Evolutionary conservation across 2,888 invertebrate species (phyloP).

Genomic region (Dinocampus coccinellae): DNA sequence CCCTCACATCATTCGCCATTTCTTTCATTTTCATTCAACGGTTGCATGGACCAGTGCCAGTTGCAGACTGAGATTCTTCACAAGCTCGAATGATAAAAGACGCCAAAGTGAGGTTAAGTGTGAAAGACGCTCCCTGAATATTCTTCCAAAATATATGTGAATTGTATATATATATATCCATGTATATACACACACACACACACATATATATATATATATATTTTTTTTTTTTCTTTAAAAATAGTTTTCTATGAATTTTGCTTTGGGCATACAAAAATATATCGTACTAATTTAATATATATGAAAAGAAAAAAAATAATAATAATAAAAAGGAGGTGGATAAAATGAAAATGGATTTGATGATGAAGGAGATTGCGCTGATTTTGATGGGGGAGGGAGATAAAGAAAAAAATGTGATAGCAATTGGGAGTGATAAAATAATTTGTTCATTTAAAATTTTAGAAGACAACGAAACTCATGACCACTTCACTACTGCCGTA

Average conservation of each 20-base stretch:
- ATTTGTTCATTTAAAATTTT: neutral
- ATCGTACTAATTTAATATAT: neutral
- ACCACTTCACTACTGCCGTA: too few relatives aligned
- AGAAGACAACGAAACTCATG: neutral
- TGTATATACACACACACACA: neutral
- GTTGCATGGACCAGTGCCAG: constrained; percentile 60
- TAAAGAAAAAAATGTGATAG: neutral
- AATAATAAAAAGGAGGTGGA: neutral
- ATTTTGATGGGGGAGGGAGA: neutral
- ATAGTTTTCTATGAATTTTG: neutral
- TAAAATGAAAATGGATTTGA: neutral
- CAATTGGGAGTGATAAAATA: too few relatives aligned
- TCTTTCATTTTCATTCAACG: constrained; percentile 34
- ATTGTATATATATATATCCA: neutral
- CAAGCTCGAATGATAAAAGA: constrained; percentile 27
- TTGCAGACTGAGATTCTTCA: constrained; percentile 50
- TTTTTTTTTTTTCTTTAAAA: neutral
- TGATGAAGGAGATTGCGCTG: neutral
- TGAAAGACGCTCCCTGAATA: constrained; percentile 42
- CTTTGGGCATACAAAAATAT: neutral
- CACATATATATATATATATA: neutral
- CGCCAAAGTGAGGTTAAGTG: constrained; percentile 36
- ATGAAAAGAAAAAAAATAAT: neutral
- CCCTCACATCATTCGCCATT: neutral
- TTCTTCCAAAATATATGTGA: too few relatives aligned